Evolutionary conservation across 2,797 vertebrate genomes (phyloP).

Genomic region (Spinibarbus caldwelli): DNA sequence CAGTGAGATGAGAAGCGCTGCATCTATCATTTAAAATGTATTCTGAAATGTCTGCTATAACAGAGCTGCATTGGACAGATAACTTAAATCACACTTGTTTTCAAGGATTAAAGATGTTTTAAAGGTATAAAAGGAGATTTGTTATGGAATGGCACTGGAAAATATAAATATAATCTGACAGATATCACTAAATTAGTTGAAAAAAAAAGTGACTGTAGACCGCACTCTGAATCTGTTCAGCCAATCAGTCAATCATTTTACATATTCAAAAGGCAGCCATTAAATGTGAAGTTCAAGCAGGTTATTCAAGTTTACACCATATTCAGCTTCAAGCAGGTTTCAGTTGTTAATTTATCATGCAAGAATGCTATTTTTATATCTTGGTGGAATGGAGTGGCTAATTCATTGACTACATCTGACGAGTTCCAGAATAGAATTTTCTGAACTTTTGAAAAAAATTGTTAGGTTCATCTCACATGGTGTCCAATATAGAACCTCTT

Average conservation of each 20-base stretch:
- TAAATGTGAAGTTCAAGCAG: neutral
- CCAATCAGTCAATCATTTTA: neutral
- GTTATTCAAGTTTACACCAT: neutral
- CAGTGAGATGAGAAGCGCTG: neutral
- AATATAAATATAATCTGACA: neutral
- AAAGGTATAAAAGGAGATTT: neutral
- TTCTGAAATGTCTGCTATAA: neutral
- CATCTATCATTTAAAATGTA: neutral
- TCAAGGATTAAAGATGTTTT: neutral
- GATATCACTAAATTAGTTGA: neutral
- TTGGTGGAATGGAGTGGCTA: neutral
- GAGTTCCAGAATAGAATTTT: neutral
- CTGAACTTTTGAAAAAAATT: neutral
- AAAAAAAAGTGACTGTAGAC: neutral
- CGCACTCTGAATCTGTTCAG: neutral
- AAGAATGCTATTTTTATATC: neutral
- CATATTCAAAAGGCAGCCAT: neutral
- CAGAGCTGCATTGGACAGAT: neutral
- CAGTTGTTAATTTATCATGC: neutral
- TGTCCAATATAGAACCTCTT: slow-evolving; percentile 79
- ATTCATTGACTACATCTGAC: neutral
- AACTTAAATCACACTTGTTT: neutral
- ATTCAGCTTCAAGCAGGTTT: neutral
- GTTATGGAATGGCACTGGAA: neutral
- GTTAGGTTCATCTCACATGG: slow-evolving; percentile 63